phyloP scores from a whole-genome alignment of 2,113 vertebrate species.

The Rhegmatorhina hoffmannsi region DNA sequence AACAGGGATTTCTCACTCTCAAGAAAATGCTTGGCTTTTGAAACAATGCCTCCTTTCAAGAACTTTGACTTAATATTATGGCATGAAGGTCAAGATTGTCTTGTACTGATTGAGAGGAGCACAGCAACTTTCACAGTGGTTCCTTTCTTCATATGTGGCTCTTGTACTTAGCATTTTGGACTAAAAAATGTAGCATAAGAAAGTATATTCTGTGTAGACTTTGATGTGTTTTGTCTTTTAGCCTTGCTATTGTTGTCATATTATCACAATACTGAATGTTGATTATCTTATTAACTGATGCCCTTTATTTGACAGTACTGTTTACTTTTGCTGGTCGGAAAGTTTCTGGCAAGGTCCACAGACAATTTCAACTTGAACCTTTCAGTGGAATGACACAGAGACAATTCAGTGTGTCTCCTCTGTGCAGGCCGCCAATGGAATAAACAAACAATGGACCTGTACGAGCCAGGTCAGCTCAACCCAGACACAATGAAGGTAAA shows the following conservation, averaged over 20 bases:
- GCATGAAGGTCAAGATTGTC: constrained; percentile 14
- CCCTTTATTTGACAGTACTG: not conserved
- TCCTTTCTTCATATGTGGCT: not conserved
- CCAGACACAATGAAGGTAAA: not conserved
- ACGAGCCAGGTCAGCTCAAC: not conserved
- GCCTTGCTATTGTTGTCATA: fast-evolving
- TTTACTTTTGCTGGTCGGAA: not conserved
- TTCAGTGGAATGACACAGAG: not conserved
- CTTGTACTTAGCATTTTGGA: constrained; percentile 15
- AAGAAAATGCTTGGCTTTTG: not conserved
- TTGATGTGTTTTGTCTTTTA: constrained; percentile 9
- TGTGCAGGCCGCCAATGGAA: not conserved
- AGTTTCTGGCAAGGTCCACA: not conserved
- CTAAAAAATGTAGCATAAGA: not conserved
- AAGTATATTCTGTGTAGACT: not conserved
- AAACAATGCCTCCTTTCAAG: constrained; percentile 44
- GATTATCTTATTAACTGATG: not conserved
- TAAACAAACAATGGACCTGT: not conserved
- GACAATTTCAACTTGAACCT: not conserved
- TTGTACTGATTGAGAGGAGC: not conserved
- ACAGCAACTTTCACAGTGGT: not conserved
- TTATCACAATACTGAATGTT: not conserved
- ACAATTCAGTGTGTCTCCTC: not conserved
- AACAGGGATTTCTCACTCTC: constrained; percentile 2
- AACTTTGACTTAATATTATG: not conserved